Base-by-base conservation (phyloP, 1,140 invertebrate species). In the Sarcophaga bullata region DNA sequence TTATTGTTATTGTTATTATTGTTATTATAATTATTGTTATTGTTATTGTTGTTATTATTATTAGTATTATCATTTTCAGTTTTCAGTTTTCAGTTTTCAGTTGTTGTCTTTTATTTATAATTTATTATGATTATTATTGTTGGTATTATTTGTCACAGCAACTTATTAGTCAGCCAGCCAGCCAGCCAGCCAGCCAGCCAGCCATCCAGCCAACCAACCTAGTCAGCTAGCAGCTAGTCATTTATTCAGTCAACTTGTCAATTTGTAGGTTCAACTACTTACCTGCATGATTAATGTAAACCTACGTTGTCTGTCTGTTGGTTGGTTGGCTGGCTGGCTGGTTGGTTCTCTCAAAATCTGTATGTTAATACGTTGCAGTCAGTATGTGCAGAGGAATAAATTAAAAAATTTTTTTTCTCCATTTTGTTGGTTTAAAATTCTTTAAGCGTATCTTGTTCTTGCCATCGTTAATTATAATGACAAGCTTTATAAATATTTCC, bases 81-180 rank as follows among this genome's bases (percentile, higher is more conserved):
- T 37, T 37, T 37, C 25, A 37, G 25, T 4, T 37, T 37, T 37
- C 4, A 2, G 25, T 37, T 37, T 37, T 37, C 4, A n/a, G 25
- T 37, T 4, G 25, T 37, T 37, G 1, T 4, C 1, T 4, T 37
- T 37, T 37, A 37, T 37, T 37, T 37, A 37, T 37, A 37, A 37
- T 37, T 37, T 37, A 37, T 68, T 68, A 19, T 68, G 17, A 68
- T 19, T 19, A 68, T 68, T 68, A 68, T 68, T 68, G 62, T 68
- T 19, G 19, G n/a, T 68, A 68, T 68, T 68, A 68, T 68, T 68
- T 68, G 62, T 68, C 62, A 68, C 62, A 19, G 62, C 19, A 68
- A 68, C 62, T 68, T 68, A 68, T 19, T 68, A 68, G 62, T 68
- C 17, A 68, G 54, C 7, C 54, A 58, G 54, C 25, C 25, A n/a